A percentile compares a stretch with the other conserved stretches of the same genome.
phyloP scores from a whole-genome alignment of 2,113 vertebrate genomes.

The Myrmecophaga tridactyla region DNA sequence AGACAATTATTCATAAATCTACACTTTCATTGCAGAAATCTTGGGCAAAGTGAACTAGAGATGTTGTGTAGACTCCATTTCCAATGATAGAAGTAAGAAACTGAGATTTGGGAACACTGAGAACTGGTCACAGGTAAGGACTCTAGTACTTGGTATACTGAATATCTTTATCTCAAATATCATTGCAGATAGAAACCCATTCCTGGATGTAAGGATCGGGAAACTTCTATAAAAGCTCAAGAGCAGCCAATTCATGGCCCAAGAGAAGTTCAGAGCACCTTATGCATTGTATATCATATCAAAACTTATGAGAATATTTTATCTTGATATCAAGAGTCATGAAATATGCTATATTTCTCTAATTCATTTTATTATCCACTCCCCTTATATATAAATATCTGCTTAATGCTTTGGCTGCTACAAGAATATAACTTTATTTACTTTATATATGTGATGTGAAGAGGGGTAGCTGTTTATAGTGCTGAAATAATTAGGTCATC shows the following conservation, averaged over 20 bases:
- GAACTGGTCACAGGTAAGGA: neutral
- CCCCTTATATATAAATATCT: neutral
- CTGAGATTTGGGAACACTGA: neutral
- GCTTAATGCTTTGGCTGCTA: neutral
- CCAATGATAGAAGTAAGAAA: neutral
- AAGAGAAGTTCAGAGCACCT: neutral
- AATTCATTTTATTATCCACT: neutral
- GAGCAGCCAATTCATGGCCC: neutral
- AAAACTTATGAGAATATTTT: neutral
- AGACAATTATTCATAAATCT: neutral
- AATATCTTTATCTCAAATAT: neutral
- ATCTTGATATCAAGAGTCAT: neutral
- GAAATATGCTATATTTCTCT: neutral
- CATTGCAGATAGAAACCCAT: neutral
- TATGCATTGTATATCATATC: neutral
- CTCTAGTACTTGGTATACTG: neutral
- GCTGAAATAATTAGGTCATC: neutral
- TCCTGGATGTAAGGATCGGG: neutral
- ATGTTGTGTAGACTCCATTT: neutral
- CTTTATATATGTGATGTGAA: neutral
- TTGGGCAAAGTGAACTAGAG: neutral
- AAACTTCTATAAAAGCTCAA: neutral
- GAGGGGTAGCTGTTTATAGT: neutral
- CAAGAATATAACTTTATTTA: neutral
- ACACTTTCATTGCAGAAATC: neutral